Percentiles rank a stretch among this genome's conserved stretches.
These are phyloP conservation scores for Mus musculus DNA, from an alignment of 2,113 vertebrate genomes.

Conservation along the genomic window DNA sequence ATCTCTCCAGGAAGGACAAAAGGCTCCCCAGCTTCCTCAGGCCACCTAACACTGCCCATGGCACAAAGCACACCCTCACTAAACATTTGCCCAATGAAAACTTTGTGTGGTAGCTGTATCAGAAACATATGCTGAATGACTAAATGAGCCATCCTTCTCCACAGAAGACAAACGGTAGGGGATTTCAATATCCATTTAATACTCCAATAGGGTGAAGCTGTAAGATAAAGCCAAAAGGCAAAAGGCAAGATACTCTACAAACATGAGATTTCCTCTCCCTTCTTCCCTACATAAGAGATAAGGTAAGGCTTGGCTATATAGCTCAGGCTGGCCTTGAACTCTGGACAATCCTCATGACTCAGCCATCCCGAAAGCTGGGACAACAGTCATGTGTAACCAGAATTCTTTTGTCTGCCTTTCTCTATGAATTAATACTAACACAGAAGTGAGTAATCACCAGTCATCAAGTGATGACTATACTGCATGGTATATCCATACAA, in stretches of 20 bases:
- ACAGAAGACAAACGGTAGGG: background rate
- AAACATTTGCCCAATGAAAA: background rate
- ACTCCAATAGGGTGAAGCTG: background rate
- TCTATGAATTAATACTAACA: background rate
- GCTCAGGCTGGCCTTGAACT: background rate
- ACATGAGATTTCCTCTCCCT: background rate
- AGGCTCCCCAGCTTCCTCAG: background rate
- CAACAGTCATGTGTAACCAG: background rate
- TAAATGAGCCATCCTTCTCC: background rate
- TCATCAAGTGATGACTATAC: background rate
- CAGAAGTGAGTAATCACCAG: background rate
- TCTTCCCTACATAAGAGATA: background rate
- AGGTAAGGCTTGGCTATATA: background rate
- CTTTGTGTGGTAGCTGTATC: background rate
- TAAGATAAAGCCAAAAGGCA: constrained; percentile 6
- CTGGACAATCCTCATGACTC: background rate
- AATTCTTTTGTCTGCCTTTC: background rate
- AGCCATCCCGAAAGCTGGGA: background rate
- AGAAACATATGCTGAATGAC: background rate
- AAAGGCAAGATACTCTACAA: background rate
- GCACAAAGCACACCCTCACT: background rate
- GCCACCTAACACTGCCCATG: background rate
- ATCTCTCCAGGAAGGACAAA: background rate
- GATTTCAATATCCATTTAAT: constrained; percentile 27
- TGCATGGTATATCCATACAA: background rate